Evolutionary conservation across 2,797 vertebrate species (phyloP).

Genomic region (Danio kyathit): DNA sequence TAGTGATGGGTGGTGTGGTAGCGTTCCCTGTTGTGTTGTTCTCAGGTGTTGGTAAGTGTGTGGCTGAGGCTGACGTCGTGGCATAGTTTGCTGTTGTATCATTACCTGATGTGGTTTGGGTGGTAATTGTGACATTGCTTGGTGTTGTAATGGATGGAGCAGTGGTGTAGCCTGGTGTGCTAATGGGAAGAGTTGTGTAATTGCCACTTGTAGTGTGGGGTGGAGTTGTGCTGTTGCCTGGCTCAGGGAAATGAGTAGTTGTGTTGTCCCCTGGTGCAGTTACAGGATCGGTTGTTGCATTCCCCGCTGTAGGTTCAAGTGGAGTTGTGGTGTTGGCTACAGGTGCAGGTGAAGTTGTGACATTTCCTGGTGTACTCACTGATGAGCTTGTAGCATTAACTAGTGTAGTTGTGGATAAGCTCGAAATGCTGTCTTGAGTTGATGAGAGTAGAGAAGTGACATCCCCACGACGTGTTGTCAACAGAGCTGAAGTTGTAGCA

Average conservation of each 20-base stretch:
- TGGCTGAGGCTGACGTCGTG: too few relatives aligned
- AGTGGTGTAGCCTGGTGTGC: conserved; percentile 25
- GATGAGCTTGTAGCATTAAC: conserved; percentile 7
- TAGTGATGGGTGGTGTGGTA: conserved; percentile 30
- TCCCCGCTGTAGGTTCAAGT: conserved; percentile 22
- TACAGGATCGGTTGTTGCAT: not conserved
- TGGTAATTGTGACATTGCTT: not conserved
- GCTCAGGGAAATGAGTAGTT: not conserved
- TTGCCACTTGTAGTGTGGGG: conserved; percentile 8
- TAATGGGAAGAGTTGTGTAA: not conserved
- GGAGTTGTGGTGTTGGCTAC: conserved; percentile 27
- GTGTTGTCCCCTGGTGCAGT: not conserved
- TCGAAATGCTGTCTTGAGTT: not conserved
- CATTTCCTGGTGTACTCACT: conserved; percentile 5
- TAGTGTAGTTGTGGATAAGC: not conserved
- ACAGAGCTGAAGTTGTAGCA: not conserved
- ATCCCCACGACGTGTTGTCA: not conserved
- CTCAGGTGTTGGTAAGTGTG: not conserved
- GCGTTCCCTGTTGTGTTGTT: conserved; percentile 18
- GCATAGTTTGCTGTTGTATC: not conserved
- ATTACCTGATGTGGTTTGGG: conserved; percentile 43
- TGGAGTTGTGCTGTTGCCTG: conserved; percentile 11
- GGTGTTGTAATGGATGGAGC: not conserved
- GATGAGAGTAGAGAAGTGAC: not conserved
- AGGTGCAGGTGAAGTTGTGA: conserved; percentile 34